Conservation (phyloP, 2,888 invertebrate species). For the Andrena flavipes region DNA sequence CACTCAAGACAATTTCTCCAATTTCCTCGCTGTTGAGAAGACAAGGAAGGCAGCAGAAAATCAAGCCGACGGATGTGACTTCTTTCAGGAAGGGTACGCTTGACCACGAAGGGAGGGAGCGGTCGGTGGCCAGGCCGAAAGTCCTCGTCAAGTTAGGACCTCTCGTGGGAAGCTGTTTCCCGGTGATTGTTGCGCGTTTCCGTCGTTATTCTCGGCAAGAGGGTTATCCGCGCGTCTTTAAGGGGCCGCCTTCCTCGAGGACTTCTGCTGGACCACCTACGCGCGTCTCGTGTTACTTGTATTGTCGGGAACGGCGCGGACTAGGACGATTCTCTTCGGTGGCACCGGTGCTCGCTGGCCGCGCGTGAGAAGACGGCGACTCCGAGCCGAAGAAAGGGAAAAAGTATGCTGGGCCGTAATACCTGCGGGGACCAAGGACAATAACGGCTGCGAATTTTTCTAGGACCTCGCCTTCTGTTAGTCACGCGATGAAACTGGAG, state of each 20-base stretch:
- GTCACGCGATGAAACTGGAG: slow-evolving; percentile 43
- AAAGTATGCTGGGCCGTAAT: slow-evolving; percentile 25
- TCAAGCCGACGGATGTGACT: background rate
- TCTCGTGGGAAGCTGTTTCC: slow-evolving; percentile 52
- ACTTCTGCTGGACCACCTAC: slow-evolving; percentile 58
- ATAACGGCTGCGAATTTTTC: slow-evolving; percentile 41
- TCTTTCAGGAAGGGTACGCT: background rate
- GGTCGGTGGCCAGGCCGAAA: slow-evolving; percentile 15
- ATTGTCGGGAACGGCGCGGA: slow-evolving; percentile 45
- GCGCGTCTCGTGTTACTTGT: slow-evolving; percentile 61
- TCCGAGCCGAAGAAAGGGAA: background rate
- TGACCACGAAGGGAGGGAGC: background rate
- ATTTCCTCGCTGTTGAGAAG: background rate
- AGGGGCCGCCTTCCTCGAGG: slow-evolving; percentile 21
- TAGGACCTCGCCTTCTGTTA: slow-evolving; percentile 19
- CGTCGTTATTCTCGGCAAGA: slow-evolving; percentile 41
- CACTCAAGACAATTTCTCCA: too few species aligned
- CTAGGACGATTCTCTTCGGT: slow-evolving; percentile 32
- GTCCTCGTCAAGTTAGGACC: slow-evolving; percentile 18
- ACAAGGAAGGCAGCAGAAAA: background rate
- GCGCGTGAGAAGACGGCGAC: slow-evolving; percentile 33
- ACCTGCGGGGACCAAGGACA: slow-evolving; percentile 52
- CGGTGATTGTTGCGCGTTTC: slow-evolving; percentile 45
- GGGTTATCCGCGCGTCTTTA: slow-evolving; percentile 30
- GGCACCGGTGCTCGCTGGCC: slow-evolving; percentile 38